Conservation (phyloP, 2,113 vertebrate genomes). For the Paradisaea rubra region DNA sequence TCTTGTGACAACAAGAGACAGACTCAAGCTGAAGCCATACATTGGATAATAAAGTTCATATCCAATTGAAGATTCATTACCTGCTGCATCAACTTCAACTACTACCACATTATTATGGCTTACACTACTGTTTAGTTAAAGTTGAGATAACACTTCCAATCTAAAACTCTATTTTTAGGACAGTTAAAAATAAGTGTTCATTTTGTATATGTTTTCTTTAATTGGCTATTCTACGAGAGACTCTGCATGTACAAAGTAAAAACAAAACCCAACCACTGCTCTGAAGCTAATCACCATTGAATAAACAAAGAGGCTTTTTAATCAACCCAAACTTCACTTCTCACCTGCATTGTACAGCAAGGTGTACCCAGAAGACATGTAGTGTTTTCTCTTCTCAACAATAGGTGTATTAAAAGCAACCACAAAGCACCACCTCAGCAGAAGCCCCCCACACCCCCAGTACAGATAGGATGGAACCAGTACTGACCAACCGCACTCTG, state of each 20-base stretch:
- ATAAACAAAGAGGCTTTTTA: constrained; percentile 49
- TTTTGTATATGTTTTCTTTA: constrained; percentile 14
- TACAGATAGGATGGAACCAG: neutral
- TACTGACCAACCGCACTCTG: neutral
- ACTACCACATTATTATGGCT: constrained; percentile 3
- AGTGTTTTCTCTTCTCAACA: neutral
- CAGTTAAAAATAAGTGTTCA: neutral
- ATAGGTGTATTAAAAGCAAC: neutral
- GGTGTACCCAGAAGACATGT: neutral
- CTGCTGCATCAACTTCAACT: constrained; percentile 20
- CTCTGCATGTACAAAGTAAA: neutral
- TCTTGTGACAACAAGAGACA: constrained; percentile 65
- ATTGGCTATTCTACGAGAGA: neutral
- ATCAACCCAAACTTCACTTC: constrained; percentile 41
- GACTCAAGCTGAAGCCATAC: constrained; percentile 47
- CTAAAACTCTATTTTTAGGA: constrained; percentile 25
- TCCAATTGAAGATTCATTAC: constrained; percentile 55
- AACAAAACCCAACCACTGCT: constrained; percentile 3
- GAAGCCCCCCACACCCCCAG: neutral
- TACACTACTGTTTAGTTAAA: constrained; percentile 12
- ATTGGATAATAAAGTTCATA: constrained; percentile 56
- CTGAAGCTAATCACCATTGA: neutral
- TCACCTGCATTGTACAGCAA: constrained; percentile 2
- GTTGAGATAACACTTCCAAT: constrained; percentile 15
- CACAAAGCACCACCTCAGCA: neutral